These are phyloP conservation scores for Drosophila atripex DNA, from an alignment of 2,888 invertebrate genomes.

Conservation along the genomic window DNA sequence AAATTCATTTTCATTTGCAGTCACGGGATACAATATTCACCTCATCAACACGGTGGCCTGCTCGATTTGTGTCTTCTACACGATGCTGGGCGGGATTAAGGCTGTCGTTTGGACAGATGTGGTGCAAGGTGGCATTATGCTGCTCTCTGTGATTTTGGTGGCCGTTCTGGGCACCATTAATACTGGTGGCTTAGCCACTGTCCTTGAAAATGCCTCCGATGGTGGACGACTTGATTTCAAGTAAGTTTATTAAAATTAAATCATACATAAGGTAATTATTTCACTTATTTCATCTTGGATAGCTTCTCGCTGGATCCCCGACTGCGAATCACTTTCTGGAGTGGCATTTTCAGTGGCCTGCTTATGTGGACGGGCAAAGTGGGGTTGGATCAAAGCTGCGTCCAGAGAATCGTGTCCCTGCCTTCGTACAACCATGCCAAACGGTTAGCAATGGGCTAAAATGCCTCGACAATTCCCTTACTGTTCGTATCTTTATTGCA, in stretches of 20 bases:
- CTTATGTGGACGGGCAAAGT: constrained; percentile 87
- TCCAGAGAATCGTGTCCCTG: constrained; percentile 88
- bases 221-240: constrained; percentile 83
- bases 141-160: constrained; percentile 83
- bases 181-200: constrained; percentile 82
- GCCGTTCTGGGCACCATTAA: constrained; percentile 82
- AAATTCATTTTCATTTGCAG: constrained; percentile 80
- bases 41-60: constrained; percentile 85
- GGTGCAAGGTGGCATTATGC: constrained; percentile 83
- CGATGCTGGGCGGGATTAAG: constrained; percentile 85
- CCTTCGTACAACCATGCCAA: constrained; percentile 86
- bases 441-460: constrained; percentile 79
- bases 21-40: constrained; percentile 86
- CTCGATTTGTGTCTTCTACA: constrained; percentile 85
- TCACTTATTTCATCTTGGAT: constrained; percentile 35
- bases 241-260: constrained; percentile 65
- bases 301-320: constrained; percentile 87
- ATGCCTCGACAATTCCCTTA: background rate
- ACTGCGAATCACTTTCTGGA: constrained; percentile 87
- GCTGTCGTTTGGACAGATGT: constrained; percentile 86
- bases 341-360: constrained; percentile 86
- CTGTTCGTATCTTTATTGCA: constrained; percentile 55
- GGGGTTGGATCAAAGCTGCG: constrained; percentile 89
- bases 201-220: constrained; percentile 80
- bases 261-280: too few species aligned